Evolutionary conservation across 2,888 invertebrate genomes (phyloP).

Genomic region (Arge pagana): DNA sequence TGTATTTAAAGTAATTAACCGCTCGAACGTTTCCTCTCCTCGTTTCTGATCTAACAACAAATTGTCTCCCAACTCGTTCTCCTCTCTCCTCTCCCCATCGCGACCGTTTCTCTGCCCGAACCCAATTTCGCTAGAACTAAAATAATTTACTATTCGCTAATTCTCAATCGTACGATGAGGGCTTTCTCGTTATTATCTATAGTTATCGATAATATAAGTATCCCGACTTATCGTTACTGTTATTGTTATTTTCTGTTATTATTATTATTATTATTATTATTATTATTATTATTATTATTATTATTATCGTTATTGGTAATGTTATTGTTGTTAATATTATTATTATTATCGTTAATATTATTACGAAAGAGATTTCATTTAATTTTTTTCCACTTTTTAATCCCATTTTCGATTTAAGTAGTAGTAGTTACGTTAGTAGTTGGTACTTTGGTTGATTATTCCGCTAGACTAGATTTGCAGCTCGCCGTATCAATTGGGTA

Average conservation of each 20-base stretch:
- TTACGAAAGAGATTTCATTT: not conserved
- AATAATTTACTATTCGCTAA: no score
- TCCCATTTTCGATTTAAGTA: slow-evolving; percentile 28
- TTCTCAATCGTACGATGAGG: no score
- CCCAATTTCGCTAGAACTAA: no score
- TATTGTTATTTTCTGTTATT: slow-evolving; percentile 32
- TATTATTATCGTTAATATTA: not conserved
- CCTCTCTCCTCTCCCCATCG: no score
- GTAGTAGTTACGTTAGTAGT: slow-evolving; percentile 60
- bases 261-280: not conserved
- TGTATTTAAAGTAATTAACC: no score
- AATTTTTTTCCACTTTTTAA: slow-evolving; percentile 29
- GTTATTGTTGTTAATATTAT: not conserved
- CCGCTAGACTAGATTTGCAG: slow-evolving; percentile 59
- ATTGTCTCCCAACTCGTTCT: no score
- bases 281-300: not conserved
- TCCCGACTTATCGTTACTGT: slow-evolving; percentile 52
- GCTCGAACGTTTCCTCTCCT: no score
- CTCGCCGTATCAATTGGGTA: slow-evolving; percentile 25
- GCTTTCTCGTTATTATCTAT: no score
- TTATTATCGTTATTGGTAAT: not conserved
- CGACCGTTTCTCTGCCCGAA: no score
- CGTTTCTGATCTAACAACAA: no score
- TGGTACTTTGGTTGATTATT: slow-evolving; percentile 75
- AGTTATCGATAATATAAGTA: no score